These are phyloP conservation scores for Brachypalpus laphriformis DNA, from an alignment of 2,888 invertebrate species.

Conservation along the genomic window DNA sequence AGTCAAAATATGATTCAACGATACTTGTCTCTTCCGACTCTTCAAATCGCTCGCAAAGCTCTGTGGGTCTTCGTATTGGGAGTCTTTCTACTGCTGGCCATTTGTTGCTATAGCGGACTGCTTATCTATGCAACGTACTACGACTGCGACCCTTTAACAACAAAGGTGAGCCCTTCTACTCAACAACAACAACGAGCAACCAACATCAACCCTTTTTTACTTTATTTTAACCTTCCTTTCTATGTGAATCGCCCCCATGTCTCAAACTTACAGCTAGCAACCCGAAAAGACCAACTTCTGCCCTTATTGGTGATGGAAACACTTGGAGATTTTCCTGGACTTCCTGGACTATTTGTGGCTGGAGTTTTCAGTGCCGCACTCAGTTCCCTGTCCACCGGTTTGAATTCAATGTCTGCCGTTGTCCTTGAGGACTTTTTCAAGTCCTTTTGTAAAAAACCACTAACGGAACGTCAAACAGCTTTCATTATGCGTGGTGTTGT, in stretches of 20 bases:
- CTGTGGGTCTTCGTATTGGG: constrained; percentile 89
- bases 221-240: constrained; percentile 49
- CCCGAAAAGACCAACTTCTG: constrained; percentile 90
- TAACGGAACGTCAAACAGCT: constrained; percentile 85
- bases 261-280: constrained; percentile 84
- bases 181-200: background rate
- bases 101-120: constrained; percentile 93
- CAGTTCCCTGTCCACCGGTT: constrained; percentile 90
- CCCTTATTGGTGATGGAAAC: constrained; percentile 94
- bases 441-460: constrained; percentile 83
- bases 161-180: constrained; percentile 83
- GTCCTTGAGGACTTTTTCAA: constrained; percentile 89
- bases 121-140: constrained; percentile 93
- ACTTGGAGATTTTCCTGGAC: constrained; percentile 89
- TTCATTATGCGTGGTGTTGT: constrained; percentile 87
- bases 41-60: constrained; percentile 84
- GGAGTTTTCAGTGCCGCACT: constrained; percentile 95
- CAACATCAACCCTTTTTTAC: constrained; percentile 58
- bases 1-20: constrained; percentile 92
- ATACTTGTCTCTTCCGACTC: constrained; percentile 87
- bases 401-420: constrained; percentile 90
- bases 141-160: constrained; percentile 92
- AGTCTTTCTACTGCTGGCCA: constrained; percentile 88
- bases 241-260: constrained; percentile 37
- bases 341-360: constrained; percentile 94